Evolutionary conservation across 2,113 vertebrate genomes (phyloP), one percentile per base, ranked within the genome.

Genomic region (Gobius niger): DNA sequence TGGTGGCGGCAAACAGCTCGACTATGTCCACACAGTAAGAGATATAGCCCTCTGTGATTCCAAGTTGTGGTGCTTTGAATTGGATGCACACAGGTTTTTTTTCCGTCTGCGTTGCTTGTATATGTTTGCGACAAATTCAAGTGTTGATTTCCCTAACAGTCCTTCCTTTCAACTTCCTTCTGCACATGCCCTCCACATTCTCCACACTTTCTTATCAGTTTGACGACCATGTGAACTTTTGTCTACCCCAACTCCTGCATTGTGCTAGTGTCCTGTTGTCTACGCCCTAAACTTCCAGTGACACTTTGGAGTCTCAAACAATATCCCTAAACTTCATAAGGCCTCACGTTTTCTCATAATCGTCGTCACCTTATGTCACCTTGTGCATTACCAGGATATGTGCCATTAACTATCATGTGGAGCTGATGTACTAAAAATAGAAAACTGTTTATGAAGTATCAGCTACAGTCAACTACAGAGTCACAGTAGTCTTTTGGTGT

Each of bases 251-350:
- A 47, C 66, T 34, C 46, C 41, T 52, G 54, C 24, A 67, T 83
- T 87, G 74, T 85, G 63, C 77, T 70, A 64, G 77, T 75, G 83
- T 77, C 78, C 84, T 88, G 82, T 91, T 89, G 53, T 89, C 16
- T 84, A 67, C 84, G 80, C 9, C 54, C 46, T 11, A 8, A 16
- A 34, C 81, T 51, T 9, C 54, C 8, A 49, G 4, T 50, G 19
- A 56, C 40, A 61, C 60, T 42, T 46, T 47, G 59, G 44, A 24
- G 40, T 44, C 65, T 7, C 2, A 44, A 52, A 63, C 77, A 5
- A 34, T 18, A 7, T 18, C 47, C 3, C 15, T 44, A 42, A 15
- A n/a, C 74, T 74, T 78, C 77, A n/a, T 78, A 72, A 63, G 34
- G 12, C 47, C 56, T 71, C 47, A 24, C 60, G 34, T 40, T 63